Percentiles rank a stretch among this genome's conserved stretches.
phyloP scores from a whole-genome alignment of 2,113 vertebrate genomes.

The Anser cygnoides region DNA sequence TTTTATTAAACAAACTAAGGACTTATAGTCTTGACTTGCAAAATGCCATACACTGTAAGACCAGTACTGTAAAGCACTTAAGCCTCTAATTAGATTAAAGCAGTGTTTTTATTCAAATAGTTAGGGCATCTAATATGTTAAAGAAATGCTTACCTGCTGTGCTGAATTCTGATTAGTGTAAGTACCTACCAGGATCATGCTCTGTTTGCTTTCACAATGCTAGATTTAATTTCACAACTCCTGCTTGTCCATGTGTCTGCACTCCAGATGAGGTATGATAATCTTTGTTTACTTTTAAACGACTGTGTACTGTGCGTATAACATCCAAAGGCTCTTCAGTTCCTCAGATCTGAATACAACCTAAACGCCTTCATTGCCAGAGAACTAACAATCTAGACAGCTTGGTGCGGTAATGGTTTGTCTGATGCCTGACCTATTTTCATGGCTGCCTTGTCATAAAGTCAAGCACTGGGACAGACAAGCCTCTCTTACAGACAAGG shows the following conservation, averaged over 20 bases:
- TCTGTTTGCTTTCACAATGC: not conserved
- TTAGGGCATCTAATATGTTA: not conserved
- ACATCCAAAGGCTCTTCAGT: not conserved
- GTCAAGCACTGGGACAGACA: not conserved
- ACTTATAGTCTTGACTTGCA: not conserved
- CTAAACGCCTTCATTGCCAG: not conserved
- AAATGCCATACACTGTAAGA: not conserved
- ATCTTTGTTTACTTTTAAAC: not conserved
- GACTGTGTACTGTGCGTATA: not conserved
- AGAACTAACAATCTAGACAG: accelerated
- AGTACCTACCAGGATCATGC: not conserved
- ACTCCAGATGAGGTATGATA: not conserved
- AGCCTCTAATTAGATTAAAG: not conserved
- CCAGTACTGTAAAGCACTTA: not conserved
- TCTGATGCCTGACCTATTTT: not conserved
- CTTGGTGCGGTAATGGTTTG: not conserved
- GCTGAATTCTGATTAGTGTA: not conserved
- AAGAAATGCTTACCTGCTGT: not conserved
- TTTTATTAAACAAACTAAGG: not conserved
- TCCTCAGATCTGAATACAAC: not conserved
- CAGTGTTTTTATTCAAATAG: not conserved
- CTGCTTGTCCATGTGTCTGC: not conserved
- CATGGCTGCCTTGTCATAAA: not conserved
- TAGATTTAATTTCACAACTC: not conserved
- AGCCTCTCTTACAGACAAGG: not conserved